These are phyloP conservation scores for Teleogryllus oceanicus DNA, from an alignment of 2,888 invertebrate genomes.

Conservation along the genomic window DNA sequence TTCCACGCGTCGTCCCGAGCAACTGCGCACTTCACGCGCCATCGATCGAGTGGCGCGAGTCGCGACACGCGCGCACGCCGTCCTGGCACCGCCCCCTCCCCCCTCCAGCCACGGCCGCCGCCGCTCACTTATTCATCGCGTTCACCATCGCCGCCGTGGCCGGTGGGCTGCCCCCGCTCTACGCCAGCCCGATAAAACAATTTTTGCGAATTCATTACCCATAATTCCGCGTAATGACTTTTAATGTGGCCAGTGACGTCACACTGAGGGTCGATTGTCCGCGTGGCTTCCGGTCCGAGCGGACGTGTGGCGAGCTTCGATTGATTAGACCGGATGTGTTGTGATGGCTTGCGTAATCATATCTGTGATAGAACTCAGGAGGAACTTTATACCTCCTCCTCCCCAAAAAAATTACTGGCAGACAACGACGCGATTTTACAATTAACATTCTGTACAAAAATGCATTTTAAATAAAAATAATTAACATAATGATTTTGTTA, in stretches of 20 bases:
- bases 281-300: too few relatives aligned
- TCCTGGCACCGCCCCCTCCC: not conserved
- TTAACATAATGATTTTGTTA: too few relatives aligned
- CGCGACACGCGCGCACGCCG: too few relatives aligned
- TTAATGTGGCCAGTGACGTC: not conserved
- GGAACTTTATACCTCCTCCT: too few relatives aligned
- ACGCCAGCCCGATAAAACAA: not conserved
- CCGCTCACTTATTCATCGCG: not conserved
- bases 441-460: too few relatives aligned
- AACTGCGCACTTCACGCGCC: not conserved
- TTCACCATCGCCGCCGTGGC: not conserved
- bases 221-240: not conserved
- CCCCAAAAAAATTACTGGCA: too few relatives aligned
- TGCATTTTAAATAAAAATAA: too few relatives aligned
- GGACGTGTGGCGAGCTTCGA: too few relatives aligned
- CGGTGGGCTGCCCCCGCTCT: not conserved
- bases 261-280: not conserved
- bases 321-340: too few relatives aligned
- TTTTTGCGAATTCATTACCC: slow-evolving; percentile 10
- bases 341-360: too few relatives aligned
- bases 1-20: not conserved
- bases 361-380: too few relatives aligned
- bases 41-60: not conserved
- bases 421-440: too few relatives aligned
- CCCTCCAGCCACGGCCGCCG: not conserved